Percentiles rank a stretch among this genome's conserved stretches.
Conservation (phyloP, 2,888 invertebrate species). For the Trachelus tabidus region DNA sequence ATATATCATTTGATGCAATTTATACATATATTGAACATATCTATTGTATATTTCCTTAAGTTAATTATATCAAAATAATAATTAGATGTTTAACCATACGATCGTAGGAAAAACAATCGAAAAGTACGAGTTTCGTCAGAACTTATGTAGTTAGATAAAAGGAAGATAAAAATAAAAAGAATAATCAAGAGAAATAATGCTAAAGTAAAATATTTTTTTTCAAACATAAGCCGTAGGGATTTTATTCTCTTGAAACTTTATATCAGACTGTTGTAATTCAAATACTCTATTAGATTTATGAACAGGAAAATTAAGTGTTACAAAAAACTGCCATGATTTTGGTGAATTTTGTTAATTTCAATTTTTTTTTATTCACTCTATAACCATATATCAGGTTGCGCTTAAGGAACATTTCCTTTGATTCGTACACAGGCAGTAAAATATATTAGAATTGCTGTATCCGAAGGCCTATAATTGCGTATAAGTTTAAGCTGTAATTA, state of each 20-base stretch:
- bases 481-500: neutral
- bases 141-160: neutral
- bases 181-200: neutral
- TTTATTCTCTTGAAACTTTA: neutral
- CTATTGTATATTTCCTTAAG: neutral
- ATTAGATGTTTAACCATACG: neutral
- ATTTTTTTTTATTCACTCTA: neutral
- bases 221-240: neutral
- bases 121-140: neutral
- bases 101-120: neutral
- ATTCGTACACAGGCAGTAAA: neutral
- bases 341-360: neutral
- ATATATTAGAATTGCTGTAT: neutral
- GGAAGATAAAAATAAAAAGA: neutral
- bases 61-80: neutral
- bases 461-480: neutral
- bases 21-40: constrained; percentile 1
- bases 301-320: neutral
- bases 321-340: neutral
- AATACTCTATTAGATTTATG: neutral
- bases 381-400: neutral
- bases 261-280: neutral
- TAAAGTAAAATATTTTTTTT: neutral
- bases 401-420: neutral
- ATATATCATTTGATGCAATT: constrained; percentile 2